These are phyloP conservation scores for Zeuzera pyrina DNA, from an alignment of 2,888 invertebrate species.

Conservation along the genomic window DNA sequence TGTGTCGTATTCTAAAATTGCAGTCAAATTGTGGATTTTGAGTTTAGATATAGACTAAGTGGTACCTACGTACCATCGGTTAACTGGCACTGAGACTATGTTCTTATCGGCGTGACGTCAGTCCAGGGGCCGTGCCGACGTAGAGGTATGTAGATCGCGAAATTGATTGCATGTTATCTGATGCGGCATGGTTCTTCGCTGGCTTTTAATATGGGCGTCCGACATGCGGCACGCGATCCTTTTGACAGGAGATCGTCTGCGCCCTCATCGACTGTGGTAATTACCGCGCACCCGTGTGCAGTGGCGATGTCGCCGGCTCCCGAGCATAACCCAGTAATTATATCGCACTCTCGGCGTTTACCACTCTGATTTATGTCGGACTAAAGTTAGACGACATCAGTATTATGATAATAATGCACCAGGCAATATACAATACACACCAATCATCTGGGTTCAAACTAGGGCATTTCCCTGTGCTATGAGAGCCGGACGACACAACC, in stretches of 20 bases:
- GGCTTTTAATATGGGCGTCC: constrained; percentile 68
- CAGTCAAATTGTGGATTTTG: constrained; percentile 24
- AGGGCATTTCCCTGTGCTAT: no score
- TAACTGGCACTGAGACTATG: constrained; percentile 66
- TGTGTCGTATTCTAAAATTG: constrained; percentile 15
- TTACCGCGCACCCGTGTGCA: constrained; percentile 57
- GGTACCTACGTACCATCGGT: constrained; percentile 64
- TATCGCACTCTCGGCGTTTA: constrained; percentile 1
- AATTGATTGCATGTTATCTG: constrained; percentile 72
- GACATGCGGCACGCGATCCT: constrained; percentile 62
- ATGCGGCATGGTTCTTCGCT: constrained; percentile 69
- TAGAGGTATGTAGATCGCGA: constrained; percentile 70
- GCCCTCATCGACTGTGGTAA: constrained; percentile 50
- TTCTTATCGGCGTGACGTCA: constrained; percentile 64
- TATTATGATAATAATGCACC: no score
- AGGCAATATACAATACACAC: no score
- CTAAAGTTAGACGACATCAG: no score
- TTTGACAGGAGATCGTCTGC: constrained; percentile 65
- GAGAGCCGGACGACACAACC: no score
- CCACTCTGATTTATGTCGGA: constrained; percentile 12
- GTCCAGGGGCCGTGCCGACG: constrained; percentile 63
- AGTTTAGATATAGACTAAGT: constrained; percentile 33
- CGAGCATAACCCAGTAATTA: constrained; percentile 9
- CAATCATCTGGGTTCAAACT: no score
- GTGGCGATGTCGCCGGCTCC: constrained; percentile 60